Conservation (phyloP, 2,113 vertebrate genomes). For the Speoplatyrhinus poulsoni region DNA sequence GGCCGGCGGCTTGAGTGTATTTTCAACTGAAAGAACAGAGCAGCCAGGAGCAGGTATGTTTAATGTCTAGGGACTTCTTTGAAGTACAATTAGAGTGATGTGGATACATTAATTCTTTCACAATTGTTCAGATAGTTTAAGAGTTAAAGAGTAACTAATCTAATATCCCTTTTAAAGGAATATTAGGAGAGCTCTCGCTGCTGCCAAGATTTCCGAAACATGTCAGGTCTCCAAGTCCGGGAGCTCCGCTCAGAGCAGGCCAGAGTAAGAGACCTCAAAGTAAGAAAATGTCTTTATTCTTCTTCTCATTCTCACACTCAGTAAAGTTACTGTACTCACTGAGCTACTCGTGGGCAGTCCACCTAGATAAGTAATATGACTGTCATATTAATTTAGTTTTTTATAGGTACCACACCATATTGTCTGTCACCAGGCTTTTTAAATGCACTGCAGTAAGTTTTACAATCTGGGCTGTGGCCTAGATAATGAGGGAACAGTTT, state of each 20-base stretch:
- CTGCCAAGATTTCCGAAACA: not conserved
- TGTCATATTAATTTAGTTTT: not conserved
- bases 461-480: not conserved
- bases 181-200: not conserved
- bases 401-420: too few relatives aligned
- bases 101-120: too few relatives aligned
- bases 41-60: conserved; percentile 9
- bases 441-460: too few relatives aligned
- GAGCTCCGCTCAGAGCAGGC: conserved; percentile 5
- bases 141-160: not conserved
- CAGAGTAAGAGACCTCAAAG: conserved; percentile 48
- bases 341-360: too few relatives aligned
- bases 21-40: not conserved
- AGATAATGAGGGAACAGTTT: not conserved
- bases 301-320: too few relatives aligned
- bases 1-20: not conserved
- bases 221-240: conserved; percentile 21
- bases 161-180: not conserved
- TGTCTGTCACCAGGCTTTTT: too few relatives aligned
- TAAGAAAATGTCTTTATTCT: conserved; percentile 24
- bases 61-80: not conserved
- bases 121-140: not conserved
- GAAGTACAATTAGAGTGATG: too few relatives aligned
- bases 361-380: not conserved
- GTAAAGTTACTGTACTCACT: not conserved